Conservation (phyloP, 2,797 vertebrate species). For the Garrulus glandarius region DNA sequence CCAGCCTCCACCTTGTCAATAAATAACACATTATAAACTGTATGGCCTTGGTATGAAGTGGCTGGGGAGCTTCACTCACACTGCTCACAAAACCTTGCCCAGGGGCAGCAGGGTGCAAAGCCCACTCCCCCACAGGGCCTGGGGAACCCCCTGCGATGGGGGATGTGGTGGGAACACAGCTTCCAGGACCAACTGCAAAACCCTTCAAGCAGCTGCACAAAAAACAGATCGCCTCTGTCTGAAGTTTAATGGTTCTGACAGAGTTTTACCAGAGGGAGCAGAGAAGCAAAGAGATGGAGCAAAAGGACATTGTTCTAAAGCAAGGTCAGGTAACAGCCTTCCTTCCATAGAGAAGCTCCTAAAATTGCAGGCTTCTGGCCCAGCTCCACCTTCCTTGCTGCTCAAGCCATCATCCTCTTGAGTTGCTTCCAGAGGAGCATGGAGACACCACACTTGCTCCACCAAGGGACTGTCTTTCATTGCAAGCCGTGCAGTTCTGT, state of each 20-base stretch:
- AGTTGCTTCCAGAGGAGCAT: not conserved
- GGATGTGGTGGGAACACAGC: not conserved
- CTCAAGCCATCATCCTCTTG: not conserved
- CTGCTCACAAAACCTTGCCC: not conserved
- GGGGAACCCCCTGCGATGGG: rapidly evolving
- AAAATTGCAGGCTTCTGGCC: not conserved
- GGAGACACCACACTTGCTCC: not conserved
- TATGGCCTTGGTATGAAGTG: not conserved
- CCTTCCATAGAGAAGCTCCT: not conserved
- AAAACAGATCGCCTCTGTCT: not conserved
- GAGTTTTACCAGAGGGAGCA: conserved; percentile 13
- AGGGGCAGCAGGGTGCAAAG: not conserved
- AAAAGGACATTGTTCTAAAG: conserved; percentile 5
- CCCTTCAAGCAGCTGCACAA: not conserved
- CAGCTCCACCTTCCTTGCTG: not conserved
- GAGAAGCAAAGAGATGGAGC: not conserved
- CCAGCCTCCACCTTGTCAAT: conserved; percentile 5
- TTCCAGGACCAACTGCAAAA: not conserved
- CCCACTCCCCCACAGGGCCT: not conserved
- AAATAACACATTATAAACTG: conserved; percentile 14
- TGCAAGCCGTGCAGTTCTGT: not conserved
- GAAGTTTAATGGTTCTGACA: conserved; percentile 46
- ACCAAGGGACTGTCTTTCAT: not conserved
- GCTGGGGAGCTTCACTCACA: not conserved
- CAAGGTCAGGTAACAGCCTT: conserved; percentile 41